A percentile compares a stretch with the other conserved stretches of the same genome.
These are phyloP conservation scores for Chloroceryle amazona DNA, from an alignment of 2,797 vertebrate species.

Conservation along the genomic window DNA sequence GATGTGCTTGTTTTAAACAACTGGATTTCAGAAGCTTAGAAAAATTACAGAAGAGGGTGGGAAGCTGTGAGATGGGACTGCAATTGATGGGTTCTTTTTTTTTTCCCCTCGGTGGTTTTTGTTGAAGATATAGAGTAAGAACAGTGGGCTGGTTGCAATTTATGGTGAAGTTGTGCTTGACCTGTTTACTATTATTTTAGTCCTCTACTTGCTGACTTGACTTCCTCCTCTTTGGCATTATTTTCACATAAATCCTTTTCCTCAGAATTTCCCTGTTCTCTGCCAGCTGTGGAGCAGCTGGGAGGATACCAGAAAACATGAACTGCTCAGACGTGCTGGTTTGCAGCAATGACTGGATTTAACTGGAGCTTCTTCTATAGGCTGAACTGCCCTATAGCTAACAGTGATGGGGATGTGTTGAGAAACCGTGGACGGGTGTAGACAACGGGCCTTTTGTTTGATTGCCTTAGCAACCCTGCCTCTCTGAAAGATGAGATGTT, in stretches of 20 bases:
- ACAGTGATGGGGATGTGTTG: neutral
- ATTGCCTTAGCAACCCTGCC: conserved; percentile 18
- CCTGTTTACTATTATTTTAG: neutral
- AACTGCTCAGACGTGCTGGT: neutral
- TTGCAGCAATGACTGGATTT: neutral
- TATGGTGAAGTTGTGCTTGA: neutral
- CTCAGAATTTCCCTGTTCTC: conserved; percentile 28
- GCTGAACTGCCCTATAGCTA: neutral
- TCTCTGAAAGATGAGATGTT: conserved; percentile 18
- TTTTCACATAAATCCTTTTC: neutral
- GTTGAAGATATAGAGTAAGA: neutral
- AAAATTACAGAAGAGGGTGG: neutral
- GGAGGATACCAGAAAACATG: neutral
- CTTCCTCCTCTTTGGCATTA: neutral
- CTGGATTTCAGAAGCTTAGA: neutral
- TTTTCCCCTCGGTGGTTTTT: neutral
- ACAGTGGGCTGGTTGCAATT: neutral
- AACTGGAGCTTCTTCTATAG: neutral
- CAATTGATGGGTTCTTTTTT: neutral
- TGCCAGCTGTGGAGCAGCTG: conserved; percentile 38
- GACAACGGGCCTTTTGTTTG: conserved; percentile 11
- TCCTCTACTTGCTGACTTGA: neutral
- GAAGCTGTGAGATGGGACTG: neutral
- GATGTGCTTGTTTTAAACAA: neutral
- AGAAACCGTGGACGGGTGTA: neutral